Base-by-base conservation (phyloP, 2,888 invertebrate species). In the Drosophila anomalata region DNA sequence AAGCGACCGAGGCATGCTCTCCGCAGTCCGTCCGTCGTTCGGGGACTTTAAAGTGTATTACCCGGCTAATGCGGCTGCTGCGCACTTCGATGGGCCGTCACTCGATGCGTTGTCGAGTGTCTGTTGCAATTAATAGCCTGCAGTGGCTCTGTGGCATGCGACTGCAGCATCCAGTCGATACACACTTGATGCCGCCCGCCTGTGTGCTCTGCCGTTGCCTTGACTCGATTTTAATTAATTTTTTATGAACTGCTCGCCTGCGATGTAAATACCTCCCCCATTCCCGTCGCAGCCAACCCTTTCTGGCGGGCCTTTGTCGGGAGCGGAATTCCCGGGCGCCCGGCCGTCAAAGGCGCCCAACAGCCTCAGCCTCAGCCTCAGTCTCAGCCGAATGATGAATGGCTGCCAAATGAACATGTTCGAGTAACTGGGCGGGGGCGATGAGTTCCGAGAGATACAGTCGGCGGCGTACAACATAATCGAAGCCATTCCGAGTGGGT, bases 171-270 rank as follows among this genome's bases (percentile, higher is more conserved):
- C 52, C 41, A 65, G 65, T 65, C 65, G 31, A 65, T 65, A 65
- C 65, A 11, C 46, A 20, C 52, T 46, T 24, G 46, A 63, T n/a
- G 9, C 29, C 24, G 26, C 2, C 17, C 39, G 9, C 8, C 11
- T 3, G 17, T 50, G 20, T 1, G 6, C 3, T 17, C 31, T 31
- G 31, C 29, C 41, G 44, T 41, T 47, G 51, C 51, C 73, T 67
- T 77, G 80, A 65, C 67, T 75, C 74, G 70, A 77, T 73, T 87
- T 83, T 83, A 83, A 83, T 83, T 87, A 87, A 87, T 81, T 87
- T 87, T 87, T 87, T 84, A 83, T 83, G 73, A 76, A 83, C 66
- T 87, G 36, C 48, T 31, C 36, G 42, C 57, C 33, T 51, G 48
- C 20, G 66, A 47, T 55, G 53, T 52, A 54, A 65, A 46, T 50